A percentile compares a stretch with the other conserved stretches of the same genome.
phyloP scores from a whole-genome alignment of 2,888 invertebrate species.

The Eupithecia subumbrata region DNA sequence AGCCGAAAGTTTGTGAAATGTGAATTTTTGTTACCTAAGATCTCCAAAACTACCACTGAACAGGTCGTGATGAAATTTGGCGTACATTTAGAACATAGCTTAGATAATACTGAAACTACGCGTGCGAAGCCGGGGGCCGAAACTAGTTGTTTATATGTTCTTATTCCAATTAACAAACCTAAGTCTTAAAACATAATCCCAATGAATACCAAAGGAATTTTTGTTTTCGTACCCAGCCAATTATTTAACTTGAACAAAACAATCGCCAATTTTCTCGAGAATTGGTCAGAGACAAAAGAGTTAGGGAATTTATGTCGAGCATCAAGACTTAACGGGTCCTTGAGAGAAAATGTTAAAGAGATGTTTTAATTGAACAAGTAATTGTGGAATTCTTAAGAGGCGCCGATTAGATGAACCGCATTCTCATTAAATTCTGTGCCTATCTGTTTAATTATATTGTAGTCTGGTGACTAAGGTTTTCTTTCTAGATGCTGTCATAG shows the following conservation, averaged over 20 bases:
- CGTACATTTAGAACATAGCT: too few species aligned
- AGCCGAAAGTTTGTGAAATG: too few species aligned
- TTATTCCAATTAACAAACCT: background rate
- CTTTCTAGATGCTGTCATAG: background rate
- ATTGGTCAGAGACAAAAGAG: conserved; percentile 55
- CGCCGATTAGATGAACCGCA: background rate
- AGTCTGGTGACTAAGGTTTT: background rate
- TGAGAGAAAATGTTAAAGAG: conserved; percentile 39
- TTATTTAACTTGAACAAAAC: conserved; percentile 21
- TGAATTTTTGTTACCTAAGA: too few species aligned
- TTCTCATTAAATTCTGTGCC: background rate
- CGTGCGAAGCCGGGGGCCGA: too few species aligned
- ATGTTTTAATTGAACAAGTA: conserved; percentile 40
- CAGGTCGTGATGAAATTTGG: too few species aligned
- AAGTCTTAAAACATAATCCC: background rate
- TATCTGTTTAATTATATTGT: background rate
- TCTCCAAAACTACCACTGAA: too few species aligned
- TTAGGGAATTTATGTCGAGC: conserved; percentile 50
- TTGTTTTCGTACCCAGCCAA: background rate
- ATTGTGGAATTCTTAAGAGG: conserved; percentile 27
- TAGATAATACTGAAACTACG: too few species aligned
- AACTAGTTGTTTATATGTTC: background rate
- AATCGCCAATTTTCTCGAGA: conserved; percentile 43
- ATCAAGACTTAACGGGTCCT: conserved; percentile 44
- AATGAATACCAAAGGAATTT: background rate